phyloP scores from a whole-genome alignment of 30 jellyfish, hydroid and myxozoan genomes.

The Chrysaora quinquecirrha region DNA sequence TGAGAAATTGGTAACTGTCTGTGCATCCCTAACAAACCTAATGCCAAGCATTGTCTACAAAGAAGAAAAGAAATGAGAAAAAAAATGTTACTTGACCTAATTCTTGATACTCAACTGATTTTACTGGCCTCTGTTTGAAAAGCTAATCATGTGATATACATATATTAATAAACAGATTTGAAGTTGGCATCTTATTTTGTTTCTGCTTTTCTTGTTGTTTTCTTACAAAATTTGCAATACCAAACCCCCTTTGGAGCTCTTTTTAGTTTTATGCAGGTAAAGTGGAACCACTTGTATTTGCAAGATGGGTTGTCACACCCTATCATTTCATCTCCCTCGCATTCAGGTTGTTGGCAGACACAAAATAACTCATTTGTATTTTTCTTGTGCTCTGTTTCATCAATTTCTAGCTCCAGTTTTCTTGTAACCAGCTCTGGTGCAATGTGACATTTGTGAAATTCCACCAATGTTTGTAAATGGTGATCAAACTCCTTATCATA shows the following conservation, averaged over 20 bases:
- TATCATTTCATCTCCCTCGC: no score
- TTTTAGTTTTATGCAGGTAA: background rate
- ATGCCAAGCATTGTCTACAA: conserved; percentile 36
- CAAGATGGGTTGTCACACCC: conserved; percentile 27
- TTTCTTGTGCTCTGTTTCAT: no score
- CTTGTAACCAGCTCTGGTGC: background rate
- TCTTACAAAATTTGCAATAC: no score
- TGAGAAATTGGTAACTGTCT: conserved; percentile 61
- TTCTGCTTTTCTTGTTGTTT: no score
- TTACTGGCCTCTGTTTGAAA: no score
- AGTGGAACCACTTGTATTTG: conserved; percentile 13
- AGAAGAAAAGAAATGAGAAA: conserved; percentile 3
- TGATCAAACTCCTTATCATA: background rate
- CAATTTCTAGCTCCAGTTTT: background rate
- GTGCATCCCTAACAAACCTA: conserved; percentile 43
- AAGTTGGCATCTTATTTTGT: no score
- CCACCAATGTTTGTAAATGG: background rate
- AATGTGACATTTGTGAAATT: background rate
- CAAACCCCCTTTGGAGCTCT: conserved; percentile 2
- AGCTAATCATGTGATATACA: no score
- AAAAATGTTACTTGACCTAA: no score
- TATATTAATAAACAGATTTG: background rate
- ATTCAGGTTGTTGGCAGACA: no score
- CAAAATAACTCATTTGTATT: background rate
- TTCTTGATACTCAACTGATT: no score